These are phyloP conservation scores for Drosophila atroscutellata DNA, from an alignment of 2,888 invertebrate genomes.

Conservation along the genomic window DNA sequence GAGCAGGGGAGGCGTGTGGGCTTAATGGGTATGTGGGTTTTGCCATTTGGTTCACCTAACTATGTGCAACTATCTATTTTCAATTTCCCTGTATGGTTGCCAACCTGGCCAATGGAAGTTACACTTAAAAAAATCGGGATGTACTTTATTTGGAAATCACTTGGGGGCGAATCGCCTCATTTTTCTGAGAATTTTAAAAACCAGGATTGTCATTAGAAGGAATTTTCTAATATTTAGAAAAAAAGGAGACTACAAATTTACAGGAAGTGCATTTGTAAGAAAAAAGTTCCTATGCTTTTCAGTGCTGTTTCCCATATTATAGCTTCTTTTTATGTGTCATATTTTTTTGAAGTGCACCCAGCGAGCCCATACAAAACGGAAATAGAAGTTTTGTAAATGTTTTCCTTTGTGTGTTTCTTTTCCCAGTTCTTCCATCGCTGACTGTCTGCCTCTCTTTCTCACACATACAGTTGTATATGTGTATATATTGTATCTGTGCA, in stretches of 20 bases:
- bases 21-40: slow-evolving; percentile 2
- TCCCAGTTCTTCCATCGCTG: slow-evolving; percentile 24
- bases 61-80: slow-evolving; percentile 78
- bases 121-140: not conserved
- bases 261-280: not conserved
- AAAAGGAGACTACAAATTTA: not conserved
- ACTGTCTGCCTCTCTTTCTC: slow-evolving; percentile 6
- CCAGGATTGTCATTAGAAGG: not conserved
- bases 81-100: slow-evolving; percentile 72
- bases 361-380: slow-evolving; percentile 79
- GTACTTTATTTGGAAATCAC: not conserved
- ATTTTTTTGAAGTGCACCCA: slow-evolving; percentile 10
- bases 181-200: not conserved
- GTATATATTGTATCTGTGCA: slow-evolving; percentile 24
- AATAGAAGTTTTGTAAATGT: slow-evolving; percentile 84
- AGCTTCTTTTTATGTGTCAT: not conserved
- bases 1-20: not conserved
- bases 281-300: not conserved
- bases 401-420: slow-evolving; percentile 80
- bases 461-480: not conserved
- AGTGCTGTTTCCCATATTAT: not conserved
- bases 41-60: slow-evolving; percentile 59
- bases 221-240: not conserved
- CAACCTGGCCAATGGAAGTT: slow-evolving; percentile 34
- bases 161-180: not conserved